These are phyloP conservation scores for Penaeus vannamei DNA, from an alignment of 1,140 invertebrate genomes.

Conservation along the genomic window DNA sequence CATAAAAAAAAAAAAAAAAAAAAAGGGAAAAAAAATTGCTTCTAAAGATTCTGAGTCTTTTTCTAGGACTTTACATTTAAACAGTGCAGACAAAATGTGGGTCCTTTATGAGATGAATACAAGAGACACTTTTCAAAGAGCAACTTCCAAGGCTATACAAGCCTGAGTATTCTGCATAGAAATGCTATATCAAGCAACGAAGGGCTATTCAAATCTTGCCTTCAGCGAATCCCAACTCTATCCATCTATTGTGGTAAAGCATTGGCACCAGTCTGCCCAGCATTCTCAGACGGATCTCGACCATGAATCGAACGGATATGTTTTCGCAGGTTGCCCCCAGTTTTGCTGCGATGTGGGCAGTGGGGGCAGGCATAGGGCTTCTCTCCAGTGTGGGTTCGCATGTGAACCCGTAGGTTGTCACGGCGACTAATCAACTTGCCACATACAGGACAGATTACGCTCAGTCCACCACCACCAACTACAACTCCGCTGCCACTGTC, in stretches of 20 bases:
- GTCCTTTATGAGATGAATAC: too few relatives aligned
- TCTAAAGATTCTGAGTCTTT: too few relatives aligned
- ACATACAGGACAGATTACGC: slow-evolving; percentile 65
- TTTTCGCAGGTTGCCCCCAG: slow-evolving; percentile 68
- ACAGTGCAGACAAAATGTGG: too few relatives aligned
- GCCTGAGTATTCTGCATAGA: too few relatives aligned
- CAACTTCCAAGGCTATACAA: too few relatives aligned
- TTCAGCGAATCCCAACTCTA: background rate
- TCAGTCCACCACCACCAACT: slow-evolving; percentile 49
- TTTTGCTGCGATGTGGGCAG: slow-evolving; percentile 64
- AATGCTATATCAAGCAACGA: background rate
- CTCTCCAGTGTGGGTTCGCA: slow-evolving; percentile 62
- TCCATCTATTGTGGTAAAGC: background rate
- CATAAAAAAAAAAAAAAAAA: background rate
- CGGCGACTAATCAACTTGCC: slow-evolving; percentile 68
- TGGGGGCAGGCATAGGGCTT: slow-evolving; percentile 62
- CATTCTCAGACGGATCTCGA: slow-evolving; percentile 34
- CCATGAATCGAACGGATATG: slow-evolving; percentile 66
- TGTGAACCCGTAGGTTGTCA: slow-evolving; percentile 68
- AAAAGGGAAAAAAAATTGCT: background rate
- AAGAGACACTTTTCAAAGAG: too few relatives aligned
- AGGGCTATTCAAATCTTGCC: background rate
- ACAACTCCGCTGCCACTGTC: slow-evolving; percentile 1
- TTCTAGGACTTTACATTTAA: too few relatives aligned
- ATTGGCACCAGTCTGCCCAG: slow-evolving; percentile 13